Evolutionary conservation across 2,113 vertebrate genomes (phyloP).

Genomic region (Psettodes erumei): DNA sequence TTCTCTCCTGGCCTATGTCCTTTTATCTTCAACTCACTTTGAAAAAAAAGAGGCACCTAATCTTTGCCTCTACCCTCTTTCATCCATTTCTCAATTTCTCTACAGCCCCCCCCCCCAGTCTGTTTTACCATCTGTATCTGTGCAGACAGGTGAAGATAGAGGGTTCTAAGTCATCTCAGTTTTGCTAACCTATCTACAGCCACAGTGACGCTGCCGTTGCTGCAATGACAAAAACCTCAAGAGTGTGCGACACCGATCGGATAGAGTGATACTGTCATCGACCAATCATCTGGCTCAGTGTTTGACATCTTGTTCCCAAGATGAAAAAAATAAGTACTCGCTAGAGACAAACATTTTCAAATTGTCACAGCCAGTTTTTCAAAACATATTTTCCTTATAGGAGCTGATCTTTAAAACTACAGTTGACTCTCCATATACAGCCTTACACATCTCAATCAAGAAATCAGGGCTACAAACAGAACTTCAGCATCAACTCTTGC

Average conservation of each 20-base stretch:
- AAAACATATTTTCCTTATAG: constrained; percentile 4
- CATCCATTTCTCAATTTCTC: constrained; percentile 34
- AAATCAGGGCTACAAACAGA: background rate
- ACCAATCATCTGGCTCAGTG: constrained; percentile 24
- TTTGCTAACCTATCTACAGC: constrained; percentile 52
- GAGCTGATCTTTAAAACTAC: constrained; percentile 8
- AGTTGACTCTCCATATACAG: background rate
- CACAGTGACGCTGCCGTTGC: background rate
- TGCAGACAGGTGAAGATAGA: constrained; percentile 50
- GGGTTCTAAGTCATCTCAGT: constrained; percentile 21
- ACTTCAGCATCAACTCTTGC: too few species aligned
- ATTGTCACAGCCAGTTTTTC: constrained; percentile 3
- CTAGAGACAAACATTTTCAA: constrained; percentile 16
- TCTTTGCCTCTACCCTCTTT: constrained; percentile 19
- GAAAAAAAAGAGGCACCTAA: constrained; percentile 33
- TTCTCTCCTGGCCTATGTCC: constrained; percentile 12
- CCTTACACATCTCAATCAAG: background rate
- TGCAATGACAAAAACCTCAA: constrained; percentile 44
- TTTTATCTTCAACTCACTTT: constrained; percentile 43
- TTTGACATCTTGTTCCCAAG: constrained; percentile 50
- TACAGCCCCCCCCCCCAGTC: constrained; percentile 7
- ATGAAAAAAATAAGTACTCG: constrained; percentile 28
- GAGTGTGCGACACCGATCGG: constrained; percentile 49
- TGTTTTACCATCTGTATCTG: constrained; percentile 37
- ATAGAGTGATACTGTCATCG: constrained; percentile 29